Base-by-base conservation (phyloP, 2,113 vertebrate genomes). In the Nestor notabilis region DNA sequence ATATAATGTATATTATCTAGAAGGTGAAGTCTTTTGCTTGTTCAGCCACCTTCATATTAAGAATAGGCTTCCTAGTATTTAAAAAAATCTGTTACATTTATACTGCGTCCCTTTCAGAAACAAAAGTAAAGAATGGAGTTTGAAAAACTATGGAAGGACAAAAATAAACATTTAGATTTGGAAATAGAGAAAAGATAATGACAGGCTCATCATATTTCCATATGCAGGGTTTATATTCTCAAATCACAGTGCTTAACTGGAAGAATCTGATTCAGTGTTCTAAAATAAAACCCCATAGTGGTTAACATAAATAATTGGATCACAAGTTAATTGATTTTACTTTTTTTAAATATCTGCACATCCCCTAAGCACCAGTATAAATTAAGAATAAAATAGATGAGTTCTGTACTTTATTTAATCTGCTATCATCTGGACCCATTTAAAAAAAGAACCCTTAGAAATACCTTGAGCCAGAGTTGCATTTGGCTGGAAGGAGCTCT, bases 341-440 rank as follows among this genome's bases (percentile, higher is more conserved):
- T 83, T 70, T 35, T 95, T 95, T 97, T 96, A 96, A 98, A 96
- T 97, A 96, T 94, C 93, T 83, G n/a, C 84, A 87, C 74, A 85
- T 94, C 90, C 97, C 97, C 80, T 82, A 96, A 97, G 96, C 83
- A 86, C 83, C 65, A 11, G 60, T 85, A 88, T 97, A 91, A 96
- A 97, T 95, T 93, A 95, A 96, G 96, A 89, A 93, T 82, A 93
- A 97, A 98, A 92, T 64, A 90, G 90, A 95, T 90, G 72, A 97
- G 86, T 82, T 96, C 93, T 92, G 95, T 97, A 90, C 92, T 94
- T 97, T 97, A 97, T 96, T 97, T 98, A 98, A 97, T 68, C 80
- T 85, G 64, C 83, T 74, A 85, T 93, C 47, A 93, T 89, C 80
- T 94, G 74, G 71, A 91, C 46, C 24, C 68, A 44, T 56, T 58